A percentile compares a stretch with the other conserved stretches of the same genome.
Evolutionary conservation across 2,888 invertebrate genomes (phyloP).

Genomic region (Physocephala rufipes): DNA sequence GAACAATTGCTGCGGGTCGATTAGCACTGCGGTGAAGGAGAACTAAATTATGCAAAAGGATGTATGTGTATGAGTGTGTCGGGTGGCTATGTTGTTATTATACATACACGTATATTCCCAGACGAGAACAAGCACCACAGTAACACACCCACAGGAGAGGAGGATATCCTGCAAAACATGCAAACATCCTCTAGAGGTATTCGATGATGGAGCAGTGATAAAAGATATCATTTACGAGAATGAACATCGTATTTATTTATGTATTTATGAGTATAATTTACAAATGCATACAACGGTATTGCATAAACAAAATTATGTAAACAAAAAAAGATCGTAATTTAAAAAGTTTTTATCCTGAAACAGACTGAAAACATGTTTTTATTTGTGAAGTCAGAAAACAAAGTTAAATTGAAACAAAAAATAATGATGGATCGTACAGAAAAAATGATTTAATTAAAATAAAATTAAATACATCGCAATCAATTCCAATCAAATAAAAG

Average conservation of each 20-base stretch:
- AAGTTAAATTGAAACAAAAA: too few relatives aligned
- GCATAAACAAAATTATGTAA: too few relatives aligned
- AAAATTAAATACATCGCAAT: too few relatives aligned
- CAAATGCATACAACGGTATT: neutral
- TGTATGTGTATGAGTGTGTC: too few relatives aligned
- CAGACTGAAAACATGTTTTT: too few relatives aligned
- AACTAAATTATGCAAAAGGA: constrained; percentile 56
- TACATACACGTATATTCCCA: constrained; percentile 14
- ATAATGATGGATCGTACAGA: too few relatives aligned
- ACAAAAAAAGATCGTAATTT: too few relatives aligned
- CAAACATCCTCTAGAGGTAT: neutral
- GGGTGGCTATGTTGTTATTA: too few relatives aligned
- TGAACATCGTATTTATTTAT: neutral
- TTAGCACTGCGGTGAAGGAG: constrained; percentile 41
- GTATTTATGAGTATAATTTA: neutral
- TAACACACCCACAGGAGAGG: neutral
- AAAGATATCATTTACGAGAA: constrained; percentile 4
- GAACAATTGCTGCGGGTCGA: constrained; percentile 41
- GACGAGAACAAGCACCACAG: neutral
- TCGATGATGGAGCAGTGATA: neutral
- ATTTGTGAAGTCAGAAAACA: too few relatives aligned
- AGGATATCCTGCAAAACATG: neutral
- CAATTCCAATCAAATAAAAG: too few relatives aligned
- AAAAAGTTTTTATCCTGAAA: too few relatives aligned
- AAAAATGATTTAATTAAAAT: too few relatives aligned